These are phyloP conservation scores for Dichetophora obliterata DNA, from an alignment of 2,888 invertebrate species.

Conservation along the genomic window DNA sequence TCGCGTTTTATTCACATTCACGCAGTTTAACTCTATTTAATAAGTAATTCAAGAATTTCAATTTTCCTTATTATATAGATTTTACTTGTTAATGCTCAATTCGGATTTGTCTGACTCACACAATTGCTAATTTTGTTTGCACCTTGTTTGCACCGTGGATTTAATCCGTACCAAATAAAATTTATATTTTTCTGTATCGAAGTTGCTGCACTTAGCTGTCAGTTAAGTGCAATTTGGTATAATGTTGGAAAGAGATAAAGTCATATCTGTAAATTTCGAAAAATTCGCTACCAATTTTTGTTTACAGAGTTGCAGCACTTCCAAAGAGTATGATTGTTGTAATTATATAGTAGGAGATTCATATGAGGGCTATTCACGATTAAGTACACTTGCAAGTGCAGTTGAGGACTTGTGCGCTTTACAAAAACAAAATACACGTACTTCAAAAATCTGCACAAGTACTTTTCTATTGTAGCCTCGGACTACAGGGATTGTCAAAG, in stretches of 20 bases:
- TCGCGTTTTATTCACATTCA: background rate
- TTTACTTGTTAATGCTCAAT: background rate
- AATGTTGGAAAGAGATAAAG: background rate
- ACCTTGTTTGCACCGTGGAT: background rate
- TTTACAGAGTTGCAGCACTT: too few relatives aligned
- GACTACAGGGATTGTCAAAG: too few relatives aligned
- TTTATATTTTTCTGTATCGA: conserved; percentile 20
- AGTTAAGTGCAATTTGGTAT: background rate
- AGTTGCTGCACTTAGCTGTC: conserved; percentile 18
- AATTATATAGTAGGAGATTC: too few relatives aligned
- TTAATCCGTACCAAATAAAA: background rate
- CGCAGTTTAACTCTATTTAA: background rate
- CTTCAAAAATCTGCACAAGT: too few relatives aligned
- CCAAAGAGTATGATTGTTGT: too few relatives aligned
- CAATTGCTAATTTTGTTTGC: background rate
- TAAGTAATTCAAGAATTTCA: background rate
- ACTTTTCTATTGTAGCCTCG: too few relatives aligned
- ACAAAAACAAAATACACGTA: too few relatives aligned
- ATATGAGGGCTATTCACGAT: too few relatives aligned
- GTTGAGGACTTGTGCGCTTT: too few relatives aligned
- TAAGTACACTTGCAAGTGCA: too few relatives aligned
- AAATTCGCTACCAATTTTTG: background rate
- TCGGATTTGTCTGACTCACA: background rate
- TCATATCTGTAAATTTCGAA: background rate
- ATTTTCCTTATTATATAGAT: background rate